Conservation (phyloP, 2,888 invertebrate species). For the Agonopterix heracliana region DNA sequence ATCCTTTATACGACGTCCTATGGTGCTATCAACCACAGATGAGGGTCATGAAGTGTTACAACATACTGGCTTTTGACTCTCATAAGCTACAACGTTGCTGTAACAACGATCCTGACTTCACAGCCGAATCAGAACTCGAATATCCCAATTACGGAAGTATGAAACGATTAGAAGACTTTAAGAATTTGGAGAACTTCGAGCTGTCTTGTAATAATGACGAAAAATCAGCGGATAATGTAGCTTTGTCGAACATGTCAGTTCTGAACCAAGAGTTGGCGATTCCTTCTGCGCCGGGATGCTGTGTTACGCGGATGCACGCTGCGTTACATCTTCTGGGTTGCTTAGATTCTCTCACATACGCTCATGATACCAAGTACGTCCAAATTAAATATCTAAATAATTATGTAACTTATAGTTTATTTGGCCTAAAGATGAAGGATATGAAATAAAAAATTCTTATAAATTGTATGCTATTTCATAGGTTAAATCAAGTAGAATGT, state of each 20-base stretch:
- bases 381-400: neutral
- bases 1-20: slow-evolving; percentile 93
- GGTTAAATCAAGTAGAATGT: slow-evolving; percentile 44
- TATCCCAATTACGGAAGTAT: slow-evolving; percentile 60
- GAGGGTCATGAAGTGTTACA: slow-evolving; percentile 83
- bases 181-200: slow-evolving; percentile 53
- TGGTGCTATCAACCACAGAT: slow-evolving; percentile 90
- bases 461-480: slow-evolving; percentile 13
- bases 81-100: slow-evolving; percentile 61
- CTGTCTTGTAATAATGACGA: slow-evolving; percentile 42
- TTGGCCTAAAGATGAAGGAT: too few relatives aligned
- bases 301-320: slow-evolving; percentile 90
- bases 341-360: slow-evolving; percentile 90
- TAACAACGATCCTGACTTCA: slow-evolving; percentile 41
- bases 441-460: too few relatives aligned
- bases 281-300: slow-evolving; percentile 81
- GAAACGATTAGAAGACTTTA: slow-evolving; percentile 61
- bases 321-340: slow-evolving; percentile 93
- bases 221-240: slow-evolving; percentile 41
- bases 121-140: slow-evolving; percentile 42
- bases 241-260: slow-evolving; percentile 75
- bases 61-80: slow-evolving; percentile 87
- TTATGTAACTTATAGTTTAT: too few relatives aligned
- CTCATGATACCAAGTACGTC: slow-evolving; percentile 81
- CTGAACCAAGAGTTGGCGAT: slow-evolving; percentile 89